Conservation (phyloP, 2,888 invertebrate genomes). For the Malachius bipustulatus region DNA sequence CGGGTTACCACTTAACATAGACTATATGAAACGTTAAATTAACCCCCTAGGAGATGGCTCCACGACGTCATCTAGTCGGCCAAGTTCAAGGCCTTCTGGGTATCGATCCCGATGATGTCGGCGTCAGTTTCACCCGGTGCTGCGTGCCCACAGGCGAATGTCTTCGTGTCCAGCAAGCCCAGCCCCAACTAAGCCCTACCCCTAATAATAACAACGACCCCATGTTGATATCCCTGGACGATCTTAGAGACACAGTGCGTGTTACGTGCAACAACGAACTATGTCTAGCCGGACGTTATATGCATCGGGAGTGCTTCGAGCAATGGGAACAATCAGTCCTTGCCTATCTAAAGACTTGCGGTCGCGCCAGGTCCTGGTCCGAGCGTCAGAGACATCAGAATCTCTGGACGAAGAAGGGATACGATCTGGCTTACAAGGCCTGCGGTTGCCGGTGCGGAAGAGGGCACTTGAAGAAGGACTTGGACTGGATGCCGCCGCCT, state of each 20-base stretch:
- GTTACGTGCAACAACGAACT: conserved; percentile 92
- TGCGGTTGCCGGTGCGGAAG: conserved; percentile 89
- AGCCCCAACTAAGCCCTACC: conserved; percentile 23
- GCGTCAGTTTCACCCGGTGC: conserved; percentile 48
- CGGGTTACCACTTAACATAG: no score
- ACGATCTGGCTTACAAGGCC: conserved; percentile 89
- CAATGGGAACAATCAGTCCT: conserved; percentile 86
- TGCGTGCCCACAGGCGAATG: conserved; percentile 76
- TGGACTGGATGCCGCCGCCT: conserved; percentile 76
- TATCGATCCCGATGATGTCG: conserved; percentile 29
- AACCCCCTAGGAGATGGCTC: no score
- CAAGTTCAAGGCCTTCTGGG: conserved; percentile 36
- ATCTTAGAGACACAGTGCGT: conserved; percentile 69
- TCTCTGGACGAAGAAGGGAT: conserved; percentile 95
- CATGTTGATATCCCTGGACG: conserved; percentile 50
- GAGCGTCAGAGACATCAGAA: conserved; percentile 90
- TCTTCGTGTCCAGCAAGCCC: conserved; percentile 46
- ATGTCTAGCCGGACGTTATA: conserved; percentile 78
- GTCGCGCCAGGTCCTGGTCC: conserved; percentile 87
- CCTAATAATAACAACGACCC: conserved; percentile 36
- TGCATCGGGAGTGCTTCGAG: conserved; percentile 94
- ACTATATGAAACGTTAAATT: conserved; percentile 7
- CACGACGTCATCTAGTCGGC: conserved; percentile 42
- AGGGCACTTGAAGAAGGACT: conserved; percentile 87
- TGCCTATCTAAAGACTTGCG: conserved; percentile 80